Evolutionary conservation across 2,888 invertebrate species (phyloP), one percentile per base, ranked within the genome.

Genomic region (Lutraria lutraria): DNA sequence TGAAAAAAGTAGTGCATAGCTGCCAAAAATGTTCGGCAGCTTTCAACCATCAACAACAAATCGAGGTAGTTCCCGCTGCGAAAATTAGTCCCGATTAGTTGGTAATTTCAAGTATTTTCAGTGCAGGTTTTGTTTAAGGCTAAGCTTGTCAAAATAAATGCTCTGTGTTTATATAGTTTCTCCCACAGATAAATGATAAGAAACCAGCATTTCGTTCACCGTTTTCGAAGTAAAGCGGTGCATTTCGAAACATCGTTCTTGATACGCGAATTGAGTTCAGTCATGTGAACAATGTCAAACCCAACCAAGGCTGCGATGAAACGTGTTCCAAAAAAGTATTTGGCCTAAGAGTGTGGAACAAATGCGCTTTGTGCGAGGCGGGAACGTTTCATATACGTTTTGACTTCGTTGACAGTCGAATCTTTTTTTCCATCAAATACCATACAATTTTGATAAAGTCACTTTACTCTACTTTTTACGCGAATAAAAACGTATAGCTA

Each of bases 71-170:
- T 81, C 91, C 87, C 81, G 87, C 88, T 16, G 90, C 15, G 91
- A 81, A 91, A 90, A 91, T 91, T 91, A 91, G 91, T 80, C 56
- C 83, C 85, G 85, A 91, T 91, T 91, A 91, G 88, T 76, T 76
- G 81, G 89, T 86, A 89, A 89, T 88, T 91, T 88, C 54, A 54
- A 31, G 54, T 29, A 82, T 43, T 76, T 81, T 81, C 31, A 80
- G 89, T 89, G 89, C 91, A 86, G 6, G 34, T 83, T 85, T 86
- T 83, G 82, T 80, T 56, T 54, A 79, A 54, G 56, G 76, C 72
- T 68, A 83, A 63, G 72, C 56, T 60, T 90, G 88, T 90, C 90
- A 88, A 90, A 86, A 88, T 83, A 85, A 34, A 80, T 85, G 60
- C 54, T 79, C 43, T 43, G 19, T 54, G 60, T 85, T 85, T 85